Evolutionary conservation across 64 coral and sea anemone species (phyloP).

Genomic region (Anthopleura sola): DNA sequence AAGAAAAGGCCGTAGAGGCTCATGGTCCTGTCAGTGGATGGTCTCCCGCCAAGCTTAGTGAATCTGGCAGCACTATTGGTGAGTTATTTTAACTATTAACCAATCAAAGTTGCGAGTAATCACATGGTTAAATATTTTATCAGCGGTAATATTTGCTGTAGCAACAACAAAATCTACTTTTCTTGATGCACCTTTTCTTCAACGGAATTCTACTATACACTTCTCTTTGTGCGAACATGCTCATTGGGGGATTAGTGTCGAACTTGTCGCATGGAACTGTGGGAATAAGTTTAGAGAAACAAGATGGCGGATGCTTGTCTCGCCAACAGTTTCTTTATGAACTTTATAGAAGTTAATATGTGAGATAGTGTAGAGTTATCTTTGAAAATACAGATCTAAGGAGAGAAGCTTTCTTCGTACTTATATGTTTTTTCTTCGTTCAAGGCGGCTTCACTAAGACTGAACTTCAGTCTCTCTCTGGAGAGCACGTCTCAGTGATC

Average conservation of each 20-base stretch:
- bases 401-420: neutral
- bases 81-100: slow-evolving; percentile 1
- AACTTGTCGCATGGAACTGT: too few species aligned
- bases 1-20: slow-evolving; percentile 44
- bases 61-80: slow-evolving; percentile 52
- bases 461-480: slow-evolving; percentile 1
- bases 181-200: too few species aligned
- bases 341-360: too few species aligned
- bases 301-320: too few species aligned
- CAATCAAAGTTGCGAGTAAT: neutral
- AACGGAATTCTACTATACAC: too few species aligned
- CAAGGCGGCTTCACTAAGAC: neutral
- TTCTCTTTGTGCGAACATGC: too few species aligned
- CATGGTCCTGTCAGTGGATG: slow-evolving; percentile 44
- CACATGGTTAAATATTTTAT: neutral
- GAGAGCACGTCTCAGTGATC: neutral
- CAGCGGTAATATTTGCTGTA: neutral
- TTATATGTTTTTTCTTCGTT: neutral
- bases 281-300: too few species aligned
- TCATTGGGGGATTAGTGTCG: too few species aligned
- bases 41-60: slow-evolving; percentile 33
- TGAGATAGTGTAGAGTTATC: too few species aligned
- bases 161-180: too few species aligned
- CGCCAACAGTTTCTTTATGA: too few species aligned
- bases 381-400: too few species aligned